These are phyloP conservation scores for Digitonthophagus gazella DNA, from an alignment of 2,888 invertebrate genomes.

Conservation along the genomic window DNA sequence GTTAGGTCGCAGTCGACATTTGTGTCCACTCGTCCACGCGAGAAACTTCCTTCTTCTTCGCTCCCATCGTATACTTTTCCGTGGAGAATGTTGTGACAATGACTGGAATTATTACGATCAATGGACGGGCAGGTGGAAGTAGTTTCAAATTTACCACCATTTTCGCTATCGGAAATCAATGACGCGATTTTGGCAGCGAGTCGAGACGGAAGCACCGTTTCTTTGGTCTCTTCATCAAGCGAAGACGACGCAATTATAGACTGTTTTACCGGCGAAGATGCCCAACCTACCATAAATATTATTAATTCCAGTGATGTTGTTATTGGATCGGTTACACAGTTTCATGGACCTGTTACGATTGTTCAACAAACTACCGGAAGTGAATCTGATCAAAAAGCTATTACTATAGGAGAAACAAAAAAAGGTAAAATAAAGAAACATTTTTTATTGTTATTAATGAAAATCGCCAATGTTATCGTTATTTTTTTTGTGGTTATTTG, in stretches of 20 bases:
- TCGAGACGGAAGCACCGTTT: not conserved
- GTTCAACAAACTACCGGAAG: constrained; percentile 42
- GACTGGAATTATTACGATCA: not conserved
- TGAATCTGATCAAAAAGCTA: not conserved
- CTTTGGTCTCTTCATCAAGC: constrained; percentile 10
- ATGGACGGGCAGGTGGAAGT: constrained; percentile 19
- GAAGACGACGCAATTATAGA: constrained; percentile 16
- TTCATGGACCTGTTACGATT: constrained; percentile 56
- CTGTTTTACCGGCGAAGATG: constrained; percentile 8
- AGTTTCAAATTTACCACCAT: constrained; percentile 17
- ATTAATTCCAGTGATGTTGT: constrained; percentile 55
- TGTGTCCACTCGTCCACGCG: no score
- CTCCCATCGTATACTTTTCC: not conserved
- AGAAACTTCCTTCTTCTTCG: not conserved
- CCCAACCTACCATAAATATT: constrained; percentile 47
- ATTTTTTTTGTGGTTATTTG: not conserved
- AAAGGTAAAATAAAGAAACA: constrained; percentile 21
- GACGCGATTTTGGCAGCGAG: not conserved
- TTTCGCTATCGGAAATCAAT: not conserved
- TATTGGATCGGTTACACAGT: constrained; percentile 56
- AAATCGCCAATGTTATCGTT: not conserved
- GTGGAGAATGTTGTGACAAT: not conserved
- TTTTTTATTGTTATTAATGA: not conserved
- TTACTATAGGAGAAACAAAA: not conserved
- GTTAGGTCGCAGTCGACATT: not conserved